Percentiles rank a stretch among this genome's conserved stretches.
Evolutionary conservation across 2,113 vertebrate species (phyloP).

Genomic region (Ictalurus punctatus): DNA sequence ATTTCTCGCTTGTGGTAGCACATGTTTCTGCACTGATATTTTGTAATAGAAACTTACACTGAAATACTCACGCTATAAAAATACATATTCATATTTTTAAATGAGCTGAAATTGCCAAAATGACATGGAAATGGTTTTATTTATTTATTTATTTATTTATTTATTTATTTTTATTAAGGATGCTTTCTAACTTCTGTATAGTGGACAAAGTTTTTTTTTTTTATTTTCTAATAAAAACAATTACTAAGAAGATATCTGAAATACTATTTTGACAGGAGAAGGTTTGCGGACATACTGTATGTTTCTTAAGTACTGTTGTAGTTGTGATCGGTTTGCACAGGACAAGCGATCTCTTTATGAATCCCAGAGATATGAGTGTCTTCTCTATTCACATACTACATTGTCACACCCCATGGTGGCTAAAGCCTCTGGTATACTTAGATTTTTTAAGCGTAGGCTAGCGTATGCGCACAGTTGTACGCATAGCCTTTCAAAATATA

Average conservation of each 20-base stretch:
- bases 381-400: not conserved
- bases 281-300: not conserved
- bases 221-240: too few relatives aligned
- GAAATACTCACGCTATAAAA: not conserved
- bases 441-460: too few relatives aligned
- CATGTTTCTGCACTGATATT: not conserved
- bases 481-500: too few relatives aligned
- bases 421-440: too few relatives aligned
- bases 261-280: too few relatives aligned
- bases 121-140: not conserved
- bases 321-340: not conserved
- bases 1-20: not conserved
- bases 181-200: too few relatives aligned
- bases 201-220: too few relatives aligned
- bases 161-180: too few relatives aligned
- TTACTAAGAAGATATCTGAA: too few relatives aligned
- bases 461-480: too few relatives aligned
- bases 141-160: too few relatives aligned
- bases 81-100: not conserved
- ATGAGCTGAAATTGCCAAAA: not conserved
- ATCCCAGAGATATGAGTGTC: not conserved
- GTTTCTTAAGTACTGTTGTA: not conserved
- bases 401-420: too few relatives aligned
- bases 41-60: not conserved
- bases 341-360: not conserved